Evolutionary conservation across 2,113 vertebrate species (phyloP).

Genomic region (Ceyx melanurus): DNA sequence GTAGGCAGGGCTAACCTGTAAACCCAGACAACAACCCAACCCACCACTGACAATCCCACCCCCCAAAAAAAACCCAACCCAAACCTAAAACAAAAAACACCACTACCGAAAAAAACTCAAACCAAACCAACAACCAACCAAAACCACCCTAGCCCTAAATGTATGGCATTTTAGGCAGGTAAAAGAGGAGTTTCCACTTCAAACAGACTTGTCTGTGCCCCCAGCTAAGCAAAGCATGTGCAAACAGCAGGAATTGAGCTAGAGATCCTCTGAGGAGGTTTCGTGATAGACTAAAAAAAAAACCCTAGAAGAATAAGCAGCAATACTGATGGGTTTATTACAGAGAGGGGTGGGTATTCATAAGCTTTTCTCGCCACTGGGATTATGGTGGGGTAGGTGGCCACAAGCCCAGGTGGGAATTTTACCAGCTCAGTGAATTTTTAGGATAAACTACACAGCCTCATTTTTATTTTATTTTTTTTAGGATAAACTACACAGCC

Average conservation of each 20-base stretch:
- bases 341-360: not conserved
- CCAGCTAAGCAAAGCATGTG: not conserved
- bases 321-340: not conserved
- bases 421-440: not conserved
- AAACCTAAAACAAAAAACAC: no score
- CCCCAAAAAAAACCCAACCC: not conserved
- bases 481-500: not conserved
- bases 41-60: no score
- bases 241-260: not conserved
- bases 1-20: not conserved
- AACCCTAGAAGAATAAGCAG: not conserved
- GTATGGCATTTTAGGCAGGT: not conserved
- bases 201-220: not conserved
- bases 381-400: not conserved
- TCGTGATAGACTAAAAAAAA: not conserved
- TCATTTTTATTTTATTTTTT: not conserved
- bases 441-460: not conserved
- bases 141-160: not conserved
- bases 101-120: no score
- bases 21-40: no score
- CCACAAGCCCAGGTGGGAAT: not conserved
- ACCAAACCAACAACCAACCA: not conserved
- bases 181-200: not conserved
- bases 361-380: not conserved
- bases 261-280: not conserved